Evolutionary conservation across 2,113 vertebrate species (phyloP).

Genomic region (Hippopotamus amphibius): DNA sequence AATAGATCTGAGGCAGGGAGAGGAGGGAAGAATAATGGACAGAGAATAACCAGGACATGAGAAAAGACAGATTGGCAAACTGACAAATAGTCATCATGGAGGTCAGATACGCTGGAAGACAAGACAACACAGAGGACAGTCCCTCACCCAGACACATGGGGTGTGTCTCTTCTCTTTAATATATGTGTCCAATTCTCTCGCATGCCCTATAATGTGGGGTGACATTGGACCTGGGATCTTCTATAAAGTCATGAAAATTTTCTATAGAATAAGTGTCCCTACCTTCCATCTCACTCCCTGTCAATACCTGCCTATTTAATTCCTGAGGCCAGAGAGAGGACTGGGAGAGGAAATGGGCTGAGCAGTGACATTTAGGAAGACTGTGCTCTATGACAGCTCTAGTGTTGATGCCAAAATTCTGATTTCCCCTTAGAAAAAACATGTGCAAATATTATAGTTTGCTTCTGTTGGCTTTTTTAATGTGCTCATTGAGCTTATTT

Average conservation of each 20-base stretch:
- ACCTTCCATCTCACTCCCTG: not conserved
- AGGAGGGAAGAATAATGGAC: not conserved
- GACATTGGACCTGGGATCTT: not conserved
- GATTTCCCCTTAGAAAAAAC: constrained; percentile 51
- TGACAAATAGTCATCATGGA: not conserved
- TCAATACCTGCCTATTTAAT: constrained; percentile 35
- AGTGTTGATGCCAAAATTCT: constrained; percentile 35
- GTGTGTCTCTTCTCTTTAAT: not conserved
- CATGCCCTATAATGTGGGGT: not conserved
- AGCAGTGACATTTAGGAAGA: constrained; percentile 64
- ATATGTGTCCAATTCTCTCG: not conserved
- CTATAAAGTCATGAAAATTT: constrained; percentile 32
- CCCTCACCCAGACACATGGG: not conserved
- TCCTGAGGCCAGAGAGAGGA: not conserved
- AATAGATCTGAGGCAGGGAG: not conserved
- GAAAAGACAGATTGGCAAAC: not conserved
- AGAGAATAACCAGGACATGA: not conserved
- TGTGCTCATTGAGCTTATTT: not conserved
- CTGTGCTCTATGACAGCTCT: constrained; percentile 60
- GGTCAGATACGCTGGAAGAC: not conserved
- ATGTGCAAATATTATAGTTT: constrained; percentile 58
- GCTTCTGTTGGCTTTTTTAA: constrained; percentile 36
- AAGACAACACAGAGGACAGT: not conserved
- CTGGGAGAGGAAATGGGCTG: not conserved
- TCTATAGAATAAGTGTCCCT: not conserved